Evolutionary conservation across 2,888 invertebrate species (phyloP).

Genomic region (Pristionchus fissidentatus): DNA sequence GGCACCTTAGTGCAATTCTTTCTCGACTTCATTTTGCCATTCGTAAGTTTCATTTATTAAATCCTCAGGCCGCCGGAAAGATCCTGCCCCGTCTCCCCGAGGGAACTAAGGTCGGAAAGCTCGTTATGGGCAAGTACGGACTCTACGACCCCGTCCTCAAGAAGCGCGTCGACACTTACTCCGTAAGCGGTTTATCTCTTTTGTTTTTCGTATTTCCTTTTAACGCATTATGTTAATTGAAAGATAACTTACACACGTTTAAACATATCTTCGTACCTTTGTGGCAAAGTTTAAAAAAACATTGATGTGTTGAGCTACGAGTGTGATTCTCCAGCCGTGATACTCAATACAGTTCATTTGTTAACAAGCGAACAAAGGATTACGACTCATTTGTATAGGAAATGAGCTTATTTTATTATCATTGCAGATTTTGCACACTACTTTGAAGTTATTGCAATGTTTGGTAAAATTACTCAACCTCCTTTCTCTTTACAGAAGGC

Average conservation of each 20-base stretch:
- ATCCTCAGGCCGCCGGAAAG: conserved; percentile 66
- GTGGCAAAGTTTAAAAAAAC: no score
- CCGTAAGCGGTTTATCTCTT: conserved; percentile 54
- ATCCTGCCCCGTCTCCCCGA: conserved; percentile 74
- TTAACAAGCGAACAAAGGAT: not conserved
- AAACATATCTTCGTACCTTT: no score
- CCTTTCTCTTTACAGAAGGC: conserved; percentile 61
- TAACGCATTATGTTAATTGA: not conserved
- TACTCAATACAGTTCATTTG: no score
- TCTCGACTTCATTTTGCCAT: not conserved
- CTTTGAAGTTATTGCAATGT: not conserved
- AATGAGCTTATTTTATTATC: not conserved
- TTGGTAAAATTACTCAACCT: no score
- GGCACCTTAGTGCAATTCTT: not conserved
- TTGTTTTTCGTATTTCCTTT: not conserved
- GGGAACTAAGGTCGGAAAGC: conserved; percentile 71
- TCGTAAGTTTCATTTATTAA: not conserved
- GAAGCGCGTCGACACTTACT: conserved; percentile 68
- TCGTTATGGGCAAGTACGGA: conserved; percentile 75
- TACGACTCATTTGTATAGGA: not conserved
- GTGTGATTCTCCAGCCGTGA: no score
- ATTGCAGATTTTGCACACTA: not conserved
- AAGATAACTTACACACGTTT: no score
- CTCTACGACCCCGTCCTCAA: conserved; percentile 71
- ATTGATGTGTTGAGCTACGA: not conserved